Percentiles rank a stretch among this genome's conserved stretches.
Conservation (phyloP, 2,797 vertebrate genomes). For the Rhinatrema bivittatum region DNA sequence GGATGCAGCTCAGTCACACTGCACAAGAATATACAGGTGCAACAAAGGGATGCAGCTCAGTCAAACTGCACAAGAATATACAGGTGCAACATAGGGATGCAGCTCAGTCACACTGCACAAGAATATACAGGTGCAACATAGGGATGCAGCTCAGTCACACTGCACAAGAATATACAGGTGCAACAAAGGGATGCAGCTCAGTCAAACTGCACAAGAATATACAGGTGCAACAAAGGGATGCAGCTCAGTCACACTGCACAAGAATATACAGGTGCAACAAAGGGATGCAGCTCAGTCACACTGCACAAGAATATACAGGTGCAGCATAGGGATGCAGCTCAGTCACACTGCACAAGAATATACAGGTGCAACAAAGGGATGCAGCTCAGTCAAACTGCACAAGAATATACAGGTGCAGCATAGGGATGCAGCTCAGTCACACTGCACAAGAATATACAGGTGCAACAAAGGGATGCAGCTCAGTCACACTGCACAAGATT, state of each 20-base stretch:
- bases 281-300: not conserved
- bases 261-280: conserved; percentile 1
- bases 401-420: too few species aligned
- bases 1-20: not conserved
- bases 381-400: not conserved
- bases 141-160: not conserved
- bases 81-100: too few species aligned
- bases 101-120: not conserved
- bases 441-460: not conserved
- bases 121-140: too few species aligned
- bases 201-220: not conserved
- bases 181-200: not conserved
- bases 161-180: not conserved
- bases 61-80: not conserved
- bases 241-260: not conserved
- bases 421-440: not conserved
- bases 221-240: conserved; percentile 3
- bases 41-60: not conserved
- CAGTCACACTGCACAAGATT: not conserved
- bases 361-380: conserved; percentile 5
- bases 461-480: conserved; percentile 1
- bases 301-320: not conserved
- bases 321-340: not conserved
- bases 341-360: not conserved
- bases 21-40: too few species aligned